Evolutionary conservation across 2,888 invertebrate species (phyloP).

Genomic region (Liodrosophila aerea): DNA sequence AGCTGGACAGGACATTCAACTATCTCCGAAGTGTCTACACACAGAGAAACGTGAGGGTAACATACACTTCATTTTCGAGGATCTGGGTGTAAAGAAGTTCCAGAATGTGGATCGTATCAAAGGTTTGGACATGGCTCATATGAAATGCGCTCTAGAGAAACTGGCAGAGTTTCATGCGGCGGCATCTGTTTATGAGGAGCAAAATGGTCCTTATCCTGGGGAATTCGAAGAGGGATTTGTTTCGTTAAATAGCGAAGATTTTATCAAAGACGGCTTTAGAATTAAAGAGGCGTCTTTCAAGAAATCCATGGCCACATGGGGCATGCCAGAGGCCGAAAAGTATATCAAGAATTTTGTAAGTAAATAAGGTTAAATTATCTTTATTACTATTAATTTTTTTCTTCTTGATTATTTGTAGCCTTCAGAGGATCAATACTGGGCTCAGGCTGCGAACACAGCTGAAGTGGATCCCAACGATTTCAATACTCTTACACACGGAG

Average conservation of each 20-base stretch:
- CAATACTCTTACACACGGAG: conserved; percentile 77
- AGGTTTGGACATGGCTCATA: conserved; percentile 75
- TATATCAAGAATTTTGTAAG: conserved; percentile 65
- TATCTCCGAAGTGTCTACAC: conserved; percentile 74
- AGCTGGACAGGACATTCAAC: conserved; percentile 61
- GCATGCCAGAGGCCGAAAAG: conserved; percentile 56
- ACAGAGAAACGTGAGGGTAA: conserved; percentile 51
- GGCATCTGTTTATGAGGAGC: conserved; percentile 70
- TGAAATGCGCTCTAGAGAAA: conserved; percentile 60
- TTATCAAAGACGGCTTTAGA: conserved; percentile 19
- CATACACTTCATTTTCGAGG: conserved; percentile 78
- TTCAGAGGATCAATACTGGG: conserved; percentile 59
- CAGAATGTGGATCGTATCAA: conserved; percentile 69
- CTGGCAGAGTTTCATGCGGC: conserved; percentile 81
- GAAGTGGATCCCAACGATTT: conserved; percentile 54
- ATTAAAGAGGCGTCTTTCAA: conserved; percentile 34
- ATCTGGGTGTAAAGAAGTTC: conserved; percentile 60
- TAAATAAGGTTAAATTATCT: background rate
- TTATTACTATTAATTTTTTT: background rate
- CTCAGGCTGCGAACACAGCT: conserved; percentile 29
- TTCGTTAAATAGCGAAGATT: background rate
- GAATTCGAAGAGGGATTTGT: conserved; percentile 61
- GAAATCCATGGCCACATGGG: conserved; percentile 69
- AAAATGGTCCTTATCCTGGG: conserved; percentile 63
- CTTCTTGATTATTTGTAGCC: conserved; percentile 44